Evolutionary conservation across 1,140 invertebrate species (phyloP).

Genomic region (Himalopsyche phryganea): DNA sequence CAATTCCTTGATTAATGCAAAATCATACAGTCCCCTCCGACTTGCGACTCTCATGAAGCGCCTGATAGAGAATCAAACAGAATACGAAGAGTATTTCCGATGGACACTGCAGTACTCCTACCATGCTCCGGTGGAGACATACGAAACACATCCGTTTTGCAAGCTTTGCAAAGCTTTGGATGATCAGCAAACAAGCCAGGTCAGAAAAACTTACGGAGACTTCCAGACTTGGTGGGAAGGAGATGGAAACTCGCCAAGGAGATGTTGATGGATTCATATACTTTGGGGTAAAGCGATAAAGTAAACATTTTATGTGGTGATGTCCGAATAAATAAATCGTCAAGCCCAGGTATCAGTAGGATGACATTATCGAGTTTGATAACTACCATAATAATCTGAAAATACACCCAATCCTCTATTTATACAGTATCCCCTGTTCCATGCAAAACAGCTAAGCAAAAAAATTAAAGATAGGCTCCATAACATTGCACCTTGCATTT

Average conservation of each 20-base stretch:
- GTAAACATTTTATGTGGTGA: too few relatives aligned
- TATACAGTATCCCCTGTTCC: too few relatives aligned
- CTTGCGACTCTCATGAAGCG: constrained; percentile 35
- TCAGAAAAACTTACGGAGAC: neutral
- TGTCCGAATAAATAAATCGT: too few relatives aligned
- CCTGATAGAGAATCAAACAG: constrained; percentile 35
- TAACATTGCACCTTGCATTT: too few relatives aligned
- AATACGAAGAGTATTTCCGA: constrained; percentile 38
- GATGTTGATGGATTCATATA: too few relatives aligned
- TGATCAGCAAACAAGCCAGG: neutral
- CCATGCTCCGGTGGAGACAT: neutral
- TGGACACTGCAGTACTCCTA: constrained; percentile 40
- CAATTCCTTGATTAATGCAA: constrained; percentile 14
- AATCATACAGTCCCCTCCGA: constrained; percentile 3
- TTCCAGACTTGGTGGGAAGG: constrained; percentile 18
- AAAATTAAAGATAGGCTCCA: too few relatives aligned
- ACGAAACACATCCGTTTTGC: constrained; percentile 35
- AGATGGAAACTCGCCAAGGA: neutral
- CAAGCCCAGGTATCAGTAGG: too few relatives aligned
- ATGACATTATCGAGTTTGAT: too few relatives aligned
- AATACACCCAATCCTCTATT: too few relatives aligned
- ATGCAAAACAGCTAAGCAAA: too few relatives aligned
- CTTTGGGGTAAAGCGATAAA: too few relatives aligned
- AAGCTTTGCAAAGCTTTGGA: constrained; percentile 36
- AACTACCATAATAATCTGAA: too few relatives aligned